Base-by-base conservation (phyloP, 2,113 vertebrate species). In the Myxocyprinus asiaticus region DNA sequence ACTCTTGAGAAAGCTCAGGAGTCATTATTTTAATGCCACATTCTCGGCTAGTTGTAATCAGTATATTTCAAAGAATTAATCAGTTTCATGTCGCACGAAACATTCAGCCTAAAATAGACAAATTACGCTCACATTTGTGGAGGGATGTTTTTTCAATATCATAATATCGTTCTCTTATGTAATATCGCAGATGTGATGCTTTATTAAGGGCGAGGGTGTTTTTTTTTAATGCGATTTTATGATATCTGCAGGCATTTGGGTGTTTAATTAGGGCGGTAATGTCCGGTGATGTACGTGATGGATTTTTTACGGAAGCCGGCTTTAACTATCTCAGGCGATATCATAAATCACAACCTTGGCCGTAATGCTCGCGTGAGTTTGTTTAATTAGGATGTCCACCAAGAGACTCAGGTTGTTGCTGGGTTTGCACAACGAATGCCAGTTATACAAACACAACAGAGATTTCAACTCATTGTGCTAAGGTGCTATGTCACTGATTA, bases 11-110 rank as follows among this genome's bases (percentile, higher is more conserved):
- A 93, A 94, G 93, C 94, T 94, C 89, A 85, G 91, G 89, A 95
- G 93, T 94, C 95, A 97, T 97, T 97, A 95, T 96, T 96, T 97
- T 94, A 94, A 90, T 96, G 95, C 94, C 95, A 95, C 91, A 94
- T 95, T 93, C 92, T 89, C 87, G 87, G 93, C 93, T 91, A 89
- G 91, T 91, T 83, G 91, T 90, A 96, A 96, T 97, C 96, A 96
- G 94, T 97, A 95, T 94, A 94, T 92, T 93, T 94, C 94, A 94
- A 94, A 95, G 95, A 95, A 95, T 93, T 92, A 93, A 91, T 93
- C 79, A 86, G 92, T 92, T 93, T 94, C 88, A 88, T 78, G 66
- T 90, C 85, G 84, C 80, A 85, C 87, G 88, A 88, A 91, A 86
- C 85, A 82, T 89, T 92, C 89, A 87, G 85, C 87, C 85, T 88